A percentile compares a stretch with the other conserved stretches of the same genome.
These are phyloP conservation scores for Sisyra terminalis DNA, from an alignment of 2,888 invertebrate genomes.

Conservation along the genomic window DNA sequence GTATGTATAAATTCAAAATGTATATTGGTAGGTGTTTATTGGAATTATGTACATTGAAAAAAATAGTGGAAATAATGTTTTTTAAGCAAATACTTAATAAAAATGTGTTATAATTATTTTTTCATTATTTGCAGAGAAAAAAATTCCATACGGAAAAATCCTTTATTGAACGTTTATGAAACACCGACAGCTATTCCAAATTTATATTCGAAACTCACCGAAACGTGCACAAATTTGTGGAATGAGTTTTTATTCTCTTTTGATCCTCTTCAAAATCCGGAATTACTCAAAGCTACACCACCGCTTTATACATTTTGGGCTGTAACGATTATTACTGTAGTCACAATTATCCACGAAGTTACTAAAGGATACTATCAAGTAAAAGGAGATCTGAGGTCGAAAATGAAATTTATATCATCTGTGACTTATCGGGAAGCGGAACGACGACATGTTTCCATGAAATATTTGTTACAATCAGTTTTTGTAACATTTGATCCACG, in stretches of 20 bases:
- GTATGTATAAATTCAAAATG: no score
- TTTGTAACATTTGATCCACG: slow-evolving; percentile 27
- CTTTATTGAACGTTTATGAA: slow-evolving; percentile 35
- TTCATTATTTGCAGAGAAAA: no score
- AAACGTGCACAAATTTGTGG: slow-evolving; percentile 57
- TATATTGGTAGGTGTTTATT: no score
- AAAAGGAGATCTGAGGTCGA: slow-evolving; percentile 28
- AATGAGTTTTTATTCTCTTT: slow-evolving; percentile 65
- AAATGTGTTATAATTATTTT: no score
- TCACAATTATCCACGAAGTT: slow-evolving; percentile 44
- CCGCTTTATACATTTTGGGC: slow-evolving; percentile 43
- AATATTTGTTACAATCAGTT: slow-evolving; percentile 23
- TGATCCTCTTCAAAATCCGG: slow-evolving; percentile 58
- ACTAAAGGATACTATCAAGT: slow-evolving; percentile 33
- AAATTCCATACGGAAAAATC: slow-evolving; percentile 23
- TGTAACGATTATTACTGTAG: slow-evolving; percentile 42
- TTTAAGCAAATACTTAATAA: no score
- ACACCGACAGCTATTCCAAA: slow-evolving; percentile 45
- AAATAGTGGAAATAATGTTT: no score
- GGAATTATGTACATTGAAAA: no score
- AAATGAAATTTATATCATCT: slow-evolving; percentile 28
- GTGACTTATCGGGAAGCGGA: slow-evolving; percentile 19
- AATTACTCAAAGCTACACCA: slow-evolving; percentile 40
- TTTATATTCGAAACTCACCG: slow-evolving; percentile 46
- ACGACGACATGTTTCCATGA: slow-evolving; percentile 19